Conservation (phyloP, 2,113 vertebrate species). For the Boulengeromyrus knoepffleri region DNA sequence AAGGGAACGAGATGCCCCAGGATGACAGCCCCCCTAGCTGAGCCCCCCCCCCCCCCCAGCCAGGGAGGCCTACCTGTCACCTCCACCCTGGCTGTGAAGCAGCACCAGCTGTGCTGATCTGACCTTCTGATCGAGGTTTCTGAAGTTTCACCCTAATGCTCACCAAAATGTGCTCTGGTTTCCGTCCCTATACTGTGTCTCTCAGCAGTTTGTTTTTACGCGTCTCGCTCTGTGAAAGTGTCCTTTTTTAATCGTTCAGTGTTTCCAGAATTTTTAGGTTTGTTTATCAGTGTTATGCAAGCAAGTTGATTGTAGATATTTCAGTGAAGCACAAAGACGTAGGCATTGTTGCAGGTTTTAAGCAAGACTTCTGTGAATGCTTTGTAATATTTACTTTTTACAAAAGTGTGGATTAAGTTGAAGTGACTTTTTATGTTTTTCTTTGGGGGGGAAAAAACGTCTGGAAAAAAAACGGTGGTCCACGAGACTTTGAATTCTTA, state of each 20-base stretch:
- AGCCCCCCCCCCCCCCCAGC: constrained; percentile 39
- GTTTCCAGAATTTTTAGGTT: not conserved
- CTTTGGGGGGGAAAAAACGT: not conserved
- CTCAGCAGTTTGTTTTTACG: not conserved
- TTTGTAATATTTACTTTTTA: not conserved
- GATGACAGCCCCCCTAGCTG: constrained; percentile 52
- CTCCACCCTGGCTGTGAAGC: constrained; percentile 6
- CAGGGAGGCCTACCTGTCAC: constrained; percentile 42
- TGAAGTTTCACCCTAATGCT: not conserved
- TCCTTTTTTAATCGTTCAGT: not conserved
- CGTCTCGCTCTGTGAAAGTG: not conserved
- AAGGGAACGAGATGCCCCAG: constrained; percentile 7
- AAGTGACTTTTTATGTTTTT: not conserved
- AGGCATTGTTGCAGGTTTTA: not conserved
- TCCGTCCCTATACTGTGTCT: not conserved
- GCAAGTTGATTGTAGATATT: not conserved
- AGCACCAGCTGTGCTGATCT: not conserved
- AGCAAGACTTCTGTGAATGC: not conserved
- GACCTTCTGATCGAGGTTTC: not conserved
- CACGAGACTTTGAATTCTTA: not conserved
- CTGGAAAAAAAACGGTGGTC: not conserved
- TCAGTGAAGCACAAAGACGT: not conserved
- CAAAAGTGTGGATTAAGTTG: not conserved
- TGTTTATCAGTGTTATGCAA: not conserved
- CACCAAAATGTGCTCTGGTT: not conserved